A percentile compares a stretch with the other conserved stretches of the same genome.
phyloP scores from a whole-genome alignment of 2,797 vertebrate species.

The Sphenodon punctatus region DNA sequence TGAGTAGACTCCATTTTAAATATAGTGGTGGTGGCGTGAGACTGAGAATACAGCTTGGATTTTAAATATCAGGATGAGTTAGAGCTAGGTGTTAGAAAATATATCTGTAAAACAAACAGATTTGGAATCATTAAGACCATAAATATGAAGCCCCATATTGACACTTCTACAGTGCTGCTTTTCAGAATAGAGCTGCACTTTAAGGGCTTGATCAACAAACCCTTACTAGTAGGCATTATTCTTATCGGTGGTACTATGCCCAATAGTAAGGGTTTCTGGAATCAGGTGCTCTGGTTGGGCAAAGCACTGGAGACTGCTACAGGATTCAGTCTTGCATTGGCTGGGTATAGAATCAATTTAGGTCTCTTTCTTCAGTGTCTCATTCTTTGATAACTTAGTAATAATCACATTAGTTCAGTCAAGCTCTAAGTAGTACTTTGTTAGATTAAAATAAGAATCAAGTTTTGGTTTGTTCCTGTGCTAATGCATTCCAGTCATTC shows the following conservation, averaged over 20 bases:
- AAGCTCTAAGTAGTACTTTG: background rate
- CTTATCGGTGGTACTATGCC: background rate
- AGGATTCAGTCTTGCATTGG: conserved; percentile 30
- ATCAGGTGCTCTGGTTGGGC: conserved; percentile 33
- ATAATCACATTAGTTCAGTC: background rate
- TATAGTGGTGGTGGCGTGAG: background rate
- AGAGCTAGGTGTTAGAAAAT: background rate
- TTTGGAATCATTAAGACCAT: background rate
- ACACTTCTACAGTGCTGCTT: conserved; percentile 25
- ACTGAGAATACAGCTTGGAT: background rate
- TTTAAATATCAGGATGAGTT: conserved; percentile 11
- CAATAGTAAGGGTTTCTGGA: conserved; percentile 8
- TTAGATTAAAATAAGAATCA: conserved; percentile 28
- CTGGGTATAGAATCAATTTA: conserved; percentile 11
- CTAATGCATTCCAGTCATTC: conserved; percentile 59
- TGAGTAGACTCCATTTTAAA: background rate
- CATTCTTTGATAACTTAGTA: background rate
- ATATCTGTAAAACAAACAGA: background rate
- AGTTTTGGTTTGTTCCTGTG: conserved; percentile 29
- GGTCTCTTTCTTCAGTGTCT: background rate
- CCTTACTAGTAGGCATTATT: conserved; percentile 21
- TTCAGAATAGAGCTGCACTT: conserved; percentile 20
- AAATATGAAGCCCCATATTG: background rate
- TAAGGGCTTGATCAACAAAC: background rate
- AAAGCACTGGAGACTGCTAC: conserved; percentile 34